Evolutionary conservation across 1,140 invertebrate genomes (phyloP).

Genomic region (Cyrtorhinus lividipennis): DNA sequence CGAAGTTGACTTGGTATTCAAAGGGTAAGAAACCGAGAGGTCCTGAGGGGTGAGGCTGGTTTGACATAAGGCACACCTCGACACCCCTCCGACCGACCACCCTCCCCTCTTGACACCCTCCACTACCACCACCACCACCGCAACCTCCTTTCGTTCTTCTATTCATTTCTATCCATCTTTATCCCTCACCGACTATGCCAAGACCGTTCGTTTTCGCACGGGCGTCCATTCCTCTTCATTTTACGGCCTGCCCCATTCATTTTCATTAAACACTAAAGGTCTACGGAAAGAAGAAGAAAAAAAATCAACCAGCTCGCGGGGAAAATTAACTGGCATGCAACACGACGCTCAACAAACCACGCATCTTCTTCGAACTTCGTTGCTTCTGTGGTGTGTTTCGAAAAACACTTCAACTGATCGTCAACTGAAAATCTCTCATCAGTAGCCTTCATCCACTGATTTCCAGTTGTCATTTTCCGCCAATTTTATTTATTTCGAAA

Average conservation of each 20-base stretch:
- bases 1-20: slow-evolving; percentile 6
- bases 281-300: not conserved
- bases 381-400: no score
- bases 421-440: no score
- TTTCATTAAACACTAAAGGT: not conserved
- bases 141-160: not conserved
- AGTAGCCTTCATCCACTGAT: no score
- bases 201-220: not conserved
- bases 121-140: not conserved
- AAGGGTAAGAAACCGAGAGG: not conserved
- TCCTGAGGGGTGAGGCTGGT: not conserved
- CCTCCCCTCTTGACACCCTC: not conserved
- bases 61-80: not conserved
- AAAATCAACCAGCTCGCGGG: no score
- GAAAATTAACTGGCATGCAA: no score
- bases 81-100: not conserved
- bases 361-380: no score
- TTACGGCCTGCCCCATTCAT: not conserved
- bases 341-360: no score
- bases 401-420: no score
- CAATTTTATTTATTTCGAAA: no score
- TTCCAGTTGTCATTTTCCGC: no score
- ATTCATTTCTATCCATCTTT: not conserved
- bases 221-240: not conserved
- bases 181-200: not conserved